Conservation (phyloP, 2,797 vertebrate species). For the Spea hammondii region DNA sequence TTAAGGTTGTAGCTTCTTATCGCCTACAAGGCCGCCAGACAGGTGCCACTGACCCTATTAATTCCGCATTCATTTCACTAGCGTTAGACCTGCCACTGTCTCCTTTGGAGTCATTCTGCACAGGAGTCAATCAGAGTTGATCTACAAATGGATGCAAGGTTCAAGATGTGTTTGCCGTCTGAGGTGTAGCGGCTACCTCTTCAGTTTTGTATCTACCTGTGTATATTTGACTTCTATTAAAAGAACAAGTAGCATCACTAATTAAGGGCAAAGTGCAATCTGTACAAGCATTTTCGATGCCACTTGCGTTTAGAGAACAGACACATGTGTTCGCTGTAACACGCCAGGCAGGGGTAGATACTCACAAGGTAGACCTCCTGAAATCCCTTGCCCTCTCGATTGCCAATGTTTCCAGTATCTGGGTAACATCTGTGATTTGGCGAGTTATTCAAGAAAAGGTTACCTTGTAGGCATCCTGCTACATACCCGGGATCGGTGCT, state of each 20-base stretch:
- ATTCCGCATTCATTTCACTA: conserved; percentile 25
- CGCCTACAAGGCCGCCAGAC: background rate
- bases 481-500: no score
- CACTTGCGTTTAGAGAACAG: no score
- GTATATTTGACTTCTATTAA: background rate
- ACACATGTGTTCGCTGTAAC: no score
- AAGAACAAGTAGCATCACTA: background rate
- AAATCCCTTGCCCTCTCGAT: no score
- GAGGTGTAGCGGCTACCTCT: background rate
- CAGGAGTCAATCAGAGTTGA: background rate
- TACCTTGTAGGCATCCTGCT: no score
- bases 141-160: background rate
- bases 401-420: no score
- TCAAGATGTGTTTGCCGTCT: background rate
- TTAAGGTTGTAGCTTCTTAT: background rate
- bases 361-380: no score
- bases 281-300: no score
- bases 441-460: no score
- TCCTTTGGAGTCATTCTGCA: background rate
- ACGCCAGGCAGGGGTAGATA: no score
- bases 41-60: background rate
- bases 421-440: no score
- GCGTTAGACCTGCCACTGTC: background rate
- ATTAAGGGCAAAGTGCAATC: background rate
- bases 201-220: background rate